Base-by-base conservation (phyloP, 2,113 vertebrate genomes). In the Nymphicus hollandicus region DNA sequence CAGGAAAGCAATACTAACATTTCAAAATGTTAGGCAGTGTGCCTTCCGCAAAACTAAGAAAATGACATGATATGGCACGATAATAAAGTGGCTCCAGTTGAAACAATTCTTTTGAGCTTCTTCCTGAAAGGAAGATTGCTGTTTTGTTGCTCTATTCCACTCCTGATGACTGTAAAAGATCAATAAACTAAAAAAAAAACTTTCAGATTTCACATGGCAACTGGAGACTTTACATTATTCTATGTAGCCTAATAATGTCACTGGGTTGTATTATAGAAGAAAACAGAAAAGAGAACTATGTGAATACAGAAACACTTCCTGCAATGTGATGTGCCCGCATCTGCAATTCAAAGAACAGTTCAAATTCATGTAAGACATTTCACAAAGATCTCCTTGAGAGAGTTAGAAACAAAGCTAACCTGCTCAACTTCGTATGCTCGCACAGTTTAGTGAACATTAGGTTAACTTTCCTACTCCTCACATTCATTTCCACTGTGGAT, bases 231-330 rank as follows among this genome's bases (percentile, higher is more conserved):
- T 71, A 80, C 66, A 72, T 86, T 81, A 61, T 82, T 91, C 66
- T 70, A 5, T 43, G 81, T 73, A 96, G 92, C 92, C 93, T 96
- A 92, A 94, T 96, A 96, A 96, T 95, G 95, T 97, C 95, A 96
- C 63, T 35, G 49, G 35, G 72, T 81, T 86, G 77, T 22, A 29
- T 23, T 86, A 74, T 1, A 92, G 52, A 88, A 73, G 73, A 72
- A 80, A 95, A 92, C 58, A 93, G 86, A 87, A 82, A 81, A 53
- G 56, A 72, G 61, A 96, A 95, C 85, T 96, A 90, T 79, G 53
- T 0, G 5, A 91, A 79, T 78, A 86, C 73, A 91, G 66, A 96
- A 84, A 89, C 0, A 2, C n/a, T 92, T 72, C 44, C 66, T 5
- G 68, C 41, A 41, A 91, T 50, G 61, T 49, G 56, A 92, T 82